These are phyloP conservation scores for Megalops cyprinoides DNA, from an alignment of 2,797 vertebrate genomes.

Conservation along the genomic window DNA sequence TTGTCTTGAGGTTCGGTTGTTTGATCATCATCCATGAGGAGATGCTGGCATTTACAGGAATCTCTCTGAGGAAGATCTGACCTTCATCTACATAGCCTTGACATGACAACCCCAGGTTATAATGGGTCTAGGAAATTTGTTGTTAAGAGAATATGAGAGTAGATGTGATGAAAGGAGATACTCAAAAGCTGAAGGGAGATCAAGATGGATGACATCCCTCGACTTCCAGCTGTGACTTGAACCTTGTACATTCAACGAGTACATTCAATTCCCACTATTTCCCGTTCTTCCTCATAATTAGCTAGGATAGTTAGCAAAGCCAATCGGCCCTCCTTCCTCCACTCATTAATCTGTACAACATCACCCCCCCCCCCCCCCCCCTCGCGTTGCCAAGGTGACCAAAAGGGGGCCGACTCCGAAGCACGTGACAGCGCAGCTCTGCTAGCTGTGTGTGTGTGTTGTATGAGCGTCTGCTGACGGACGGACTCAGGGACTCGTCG, in stretches of 20 bases:
- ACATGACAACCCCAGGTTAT: background rate
- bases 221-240: background rate
- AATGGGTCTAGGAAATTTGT: background rate
- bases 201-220: background rate
- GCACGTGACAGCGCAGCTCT: constrained; percentile 22
- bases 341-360: background rate
- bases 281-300: no score
- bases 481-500: constrained; percentile 22
- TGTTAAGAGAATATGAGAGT: background rate
- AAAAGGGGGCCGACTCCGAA: background rate
- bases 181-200: background rate
- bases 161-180: background rate
- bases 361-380: background rate
- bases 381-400: constrained; percentile 12
- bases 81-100: background rate
- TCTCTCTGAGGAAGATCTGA: background rate
- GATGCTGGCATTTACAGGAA: no score
- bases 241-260: background rate
- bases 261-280: no score
- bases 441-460: background rate
- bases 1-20: no score
- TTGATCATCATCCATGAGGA: no score
- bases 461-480: background rate
- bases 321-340: background rate
- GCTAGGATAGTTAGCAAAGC: background rate